Base-by-base conservation (phyloP, 2,113 vertebrate genomes). In the Tretioscincus oriximinensis region DNA sequence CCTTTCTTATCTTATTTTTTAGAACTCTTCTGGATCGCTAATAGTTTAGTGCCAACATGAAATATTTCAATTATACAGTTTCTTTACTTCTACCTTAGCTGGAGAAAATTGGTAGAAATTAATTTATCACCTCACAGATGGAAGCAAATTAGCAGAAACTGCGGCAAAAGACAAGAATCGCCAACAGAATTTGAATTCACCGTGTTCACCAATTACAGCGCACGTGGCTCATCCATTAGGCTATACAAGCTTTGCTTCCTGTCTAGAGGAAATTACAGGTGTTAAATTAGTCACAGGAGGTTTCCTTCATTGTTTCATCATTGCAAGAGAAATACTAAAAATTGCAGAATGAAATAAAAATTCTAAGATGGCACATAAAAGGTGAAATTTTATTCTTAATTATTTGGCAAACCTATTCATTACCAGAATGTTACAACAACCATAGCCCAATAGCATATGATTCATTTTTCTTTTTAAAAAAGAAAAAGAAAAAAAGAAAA, bases 131-230 rank as follows among this genome's bases (percentile, higher is more conserved):
- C 77, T 84, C 82, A 87, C 68, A 84, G 84, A 88, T 85, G 92
- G 87, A 88, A 91, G 89, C 45, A 86, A 93, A 84, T 41, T 80
- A 80, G 80, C 74, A 88, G 87, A 87, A 90, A 86, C 1, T 6
- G 86, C 87, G 88, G 80, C 65, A 21, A 85, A 90, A 90, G 74
- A 84, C 0, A 65, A 89, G 63, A 83, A 86, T 77, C 72, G 78
- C 90, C 90, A 89, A 87, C 81, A 90, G 86, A 90, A 90, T 88
- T 89, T 85, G 76, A 78, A 66, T 60, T 84, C 1, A 29, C 54
- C 72, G 54, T 72, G 88, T n/a, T 79, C 41, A 85, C 70, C 31
- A 63, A 88, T 87, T 70, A 45, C 67, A 76, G 51, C n/a, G 69
- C 78, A 85, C 67, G 65, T 12, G 74, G 73, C 81, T 90, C 73